Evolutionary conservation across 2,888 invertebrate genomes (phyloP).

Genomic region (Liopterus haemorrhoidalis): DNA sequence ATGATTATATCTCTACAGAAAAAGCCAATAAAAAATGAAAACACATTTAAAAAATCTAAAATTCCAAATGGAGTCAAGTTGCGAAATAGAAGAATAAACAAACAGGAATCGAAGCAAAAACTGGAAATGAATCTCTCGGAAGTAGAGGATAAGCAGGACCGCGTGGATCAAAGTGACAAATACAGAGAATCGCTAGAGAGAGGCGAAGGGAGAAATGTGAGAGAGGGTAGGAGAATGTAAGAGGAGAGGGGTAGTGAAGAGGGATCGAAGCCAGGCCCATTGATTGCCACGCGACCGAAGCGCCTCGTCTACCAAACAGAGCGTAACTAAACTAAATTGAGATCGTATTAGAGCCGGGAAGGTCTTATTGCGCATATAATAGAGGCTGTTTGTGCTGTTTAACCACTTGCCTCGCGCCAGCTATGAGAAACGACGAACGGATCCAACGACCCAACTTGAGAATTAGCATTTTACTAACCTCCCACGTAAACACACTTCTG

Average conservation of each 20-base stretch:
- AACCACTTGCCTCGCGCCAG: conserved; percentile 43
- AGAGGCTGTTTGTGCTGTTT: conserved; percentile 50
- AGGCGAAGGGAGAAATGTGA: conserved; percentile 1
- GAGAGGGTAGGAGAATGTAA: background rate
- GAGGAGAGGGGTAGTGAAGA: conserved; percentile 7
- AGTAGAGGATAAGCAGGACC: conserved; percentile 2
- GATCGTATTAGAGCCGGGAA: conserved; percentile 49
- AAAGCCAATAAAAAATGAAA: no score
- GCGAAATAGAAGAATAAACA: no score
- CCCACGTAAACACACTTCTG: no score
- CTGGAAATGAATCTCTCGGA: conserved; percentile 1
- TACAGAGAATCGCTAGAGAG: conserved; percentile 20
- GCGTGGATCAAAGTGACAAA: conserved; percentile 23
- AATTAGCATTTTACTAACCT: conserved; percentile 25
- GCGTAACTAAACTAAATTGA: conserved; percentile 51
- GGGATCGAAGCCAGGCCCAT: conserved; percentile 22
- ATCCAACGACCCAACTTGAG: no score
- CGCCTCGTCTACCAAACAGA: conserved; percentile 42
- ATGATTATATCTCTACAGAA: no score
- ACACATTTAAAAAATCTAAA: no score
- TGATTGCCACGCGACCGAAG: conserved; percentile 49
- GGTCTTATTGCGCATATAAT: conserved; percentile 50
- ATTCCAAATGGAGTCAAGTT: no score
- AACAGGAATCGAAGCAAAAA: background rate
- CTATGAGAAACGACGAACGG: no score